phyloP scores from a whole-genome alignment of 2,888 invertebrate species.

The Cephus spinipes region DNA sequence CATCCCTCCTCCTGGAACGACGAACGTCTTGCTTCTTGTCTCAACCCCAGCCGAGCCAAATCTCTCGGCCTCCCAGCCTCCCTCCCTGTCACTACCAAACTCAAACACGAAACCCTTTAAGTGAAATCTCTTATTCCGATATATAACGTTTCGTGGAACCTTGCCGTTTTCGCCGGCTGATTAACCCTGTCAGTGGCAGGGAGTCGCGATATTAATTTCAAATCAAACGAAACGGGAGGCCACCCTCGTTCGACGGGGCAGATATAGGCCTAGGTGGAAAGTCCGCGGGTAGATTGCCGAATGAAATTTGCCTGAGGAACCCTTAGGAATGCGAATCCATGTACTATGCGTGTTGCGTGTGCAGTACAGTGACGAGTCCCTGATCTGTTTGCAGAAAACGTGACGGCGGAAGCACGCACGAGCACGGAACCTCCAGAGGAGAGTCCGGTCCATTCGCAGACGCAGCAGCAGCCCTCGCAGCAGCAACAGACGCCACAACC shows the following conservation, averaged over 20 bases:
- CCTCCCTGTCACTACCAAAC: slow-evolving; percentile 66
- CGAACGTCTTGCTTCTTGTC: slow-evolving; percentile 15
- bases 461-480: slow-evolving; percentile 30
- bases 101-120: slow-evolving; percentile 67
- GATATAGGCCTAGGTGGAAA: not conserved
- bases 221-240: slow-evolving; percentile 55
- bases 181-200: slow-evolving; percentile 66
- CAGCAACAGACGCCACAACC: slow-evolving; percentile 56
- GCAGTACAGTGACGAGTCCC: not conserved
- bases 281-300: not conserved
- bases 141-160: slow-evolving; percentile 49
- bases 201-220: slow-evolving; percentile 66
- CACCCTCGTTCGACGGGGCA: not conserved
- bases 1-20: slow-evolving; percentile 17
- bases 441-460: slow-evolving; percentile 60
- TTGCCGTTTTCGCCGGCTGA: slow-evolving; percentile 52
- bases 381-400: slow-evolving; percentile 48
- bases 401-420: slow-evolving; percentile 57
- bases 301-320: not conserved
- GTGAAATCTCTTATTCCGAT: slow-evolving; percentile 67
- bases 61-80: slow-evolving; percentile 36
- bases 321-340: not conserved
- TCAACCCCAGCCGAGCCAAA: slow-evolving; percentile 22
- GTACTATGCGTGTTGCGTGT: not conserved
- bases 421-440: slow-evolving; percentile 60